Evolutionary conservation across 2,888 invertebrate species (phyloP), one percentile per base, ranked within the genome.

Genomic region (Salpingus planirostris): DNA sequence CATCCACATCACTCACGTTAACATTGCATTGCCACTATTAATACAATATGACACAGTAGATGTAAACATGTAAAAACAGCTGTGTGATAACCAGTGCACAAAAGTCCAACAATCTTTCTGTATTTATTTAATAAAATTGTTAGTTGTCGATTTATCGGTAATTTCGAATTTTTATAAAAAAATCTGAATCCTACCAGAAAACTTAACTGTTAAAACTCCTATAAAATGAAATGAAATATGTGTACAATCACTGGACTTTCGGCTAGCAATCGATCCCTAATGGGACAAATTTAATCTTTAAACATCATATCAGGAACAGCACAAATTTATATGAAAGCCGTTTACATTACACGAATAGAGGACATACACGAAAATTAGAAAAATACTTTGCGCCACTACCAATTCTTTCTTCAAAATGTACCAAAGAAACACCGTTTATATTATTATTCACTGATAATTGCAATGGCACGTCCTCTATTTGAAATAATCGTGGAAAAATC

Each of bases 1-100:
- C 37, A 37, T 43, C 31, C 34, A 41, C 35, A 39, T 42, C 36
- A 32, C 24, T 37, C 43, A 44, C 52, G 50, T 47, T 50, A 56
- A 58, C 56, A 58, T 57, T 58, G 54, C 57, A 58, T 60, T 60
- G 59, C 53, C 56, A 60, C 59, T 45, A 44, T 45, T 42, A 35
- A 31, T 35, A 36, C 35, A 27, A 28, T 28, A 35, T 35, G 35
- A 35, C 37, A 37, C 32, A 34, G 38, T 38, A 33, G 33, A 34
- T 38, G 34, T 38, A 38, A 35, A 38, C 38, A 38, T 38, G 38
- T 38, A 34, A 34, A 34, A 38, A 38, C 34, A 38, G 28, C 24
- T 34, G 34, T 24, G 15, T 25, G 25, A 24, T 15, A 15, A 24
- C 24, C 21, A 24, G 15, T 24, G n/a, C n/a, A n/a, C 30, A 24